These are phyloP conservation scores for Trachelus troglodyta DNA, from an alignment of 2,888 invertebrate species.

Conservation along the genomic window DNA sequence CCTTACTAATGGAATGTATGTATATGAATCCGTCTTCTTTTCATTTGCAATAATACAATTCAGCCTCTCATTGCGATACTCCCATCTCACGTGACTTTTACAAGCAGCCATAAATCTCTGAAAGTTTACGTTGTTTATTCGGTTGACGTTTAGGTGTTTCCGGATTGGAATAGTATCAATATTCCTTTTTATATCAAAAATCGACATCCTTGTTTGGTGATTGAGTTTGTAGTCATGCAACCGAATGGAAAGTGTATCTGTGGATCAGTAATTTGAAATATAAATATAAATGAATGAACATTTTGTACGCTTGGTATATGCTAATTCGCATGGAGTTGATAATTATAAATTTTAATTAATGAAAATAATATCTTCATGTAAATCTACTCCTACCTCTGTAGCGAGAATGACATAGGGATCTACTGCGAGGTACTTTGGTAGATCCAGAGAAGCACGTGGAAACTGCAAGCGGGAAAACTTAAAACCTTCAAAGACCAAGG, in stretches of 20 bases:
- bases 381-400: not conserved
- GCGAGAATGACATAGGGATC: not conserved
- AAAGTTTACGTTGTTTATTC: not conserved
- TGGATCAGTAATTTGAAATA: constrained; percentile 28
- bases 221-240: not conserved
- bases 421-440: not conserved
- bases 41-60: not conserved
- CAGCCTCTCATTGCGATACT: not conserved
- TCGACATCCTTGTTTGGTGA: not conserved
- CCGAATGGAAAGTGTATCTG: not conserved
- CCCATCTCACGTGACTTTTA: not conserved
- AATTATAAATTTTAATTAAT: not conserved
- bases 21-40: not conserved
- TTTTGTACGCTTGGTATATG: not conserved
- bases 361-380: not conserved
- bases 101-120: not conserved
- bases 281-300: not conserved
- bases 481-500: not conserved
- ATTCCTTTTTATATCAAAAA: not conserved
- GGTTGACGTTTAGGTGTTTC: not conserved
- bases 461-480: not conserved
- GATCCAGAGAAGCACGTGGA: not conserved
- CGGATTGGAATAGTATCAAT: not conserved
- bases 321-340: not conserved
- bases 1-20: not conserved